phyloP scores from a whole-genome alignment of 2,797 vertebrate species.

The Ambastaia sidthimunki region DNA sequence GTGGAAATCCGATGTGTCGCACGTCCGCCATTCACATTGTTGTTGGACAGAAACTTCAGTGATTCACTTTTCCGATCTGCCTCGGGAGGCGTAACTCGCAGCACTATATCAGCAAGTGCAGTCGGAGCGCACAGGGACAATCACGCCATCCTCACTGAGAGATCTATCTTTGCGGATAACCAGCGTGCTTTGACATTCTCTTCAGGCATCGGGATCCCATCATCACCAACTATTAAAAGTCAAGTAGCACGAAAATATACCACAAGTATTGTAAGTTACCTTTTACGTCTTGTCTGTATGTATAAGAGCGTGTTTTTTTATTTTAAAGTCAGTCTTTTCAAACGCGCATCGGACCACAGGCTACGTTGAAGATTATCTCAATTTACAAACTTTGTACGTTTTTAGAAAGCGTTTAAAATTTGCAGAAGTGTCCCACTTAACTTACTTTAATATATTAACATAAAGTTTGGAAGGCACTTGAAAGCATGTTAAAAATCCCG shows the following conservation, averaged over 20 bases:
- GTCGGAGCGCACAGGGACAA: slow-evolving; percentile 33
- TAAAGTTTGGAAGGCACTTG: not conserved
- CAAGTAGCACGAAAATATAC: not conserved
- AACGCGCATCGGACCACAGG: not conserved
- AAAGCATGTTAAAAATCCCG: slow-evolving; percentile 11
- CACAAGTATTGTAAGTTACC: slow-evolving; percentile 26
- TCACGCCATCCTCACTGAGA: slow-evolving; percentile 26
- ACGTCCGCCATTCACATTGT: slow-evolving; percentile 62
- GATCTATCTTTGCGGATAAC: slow-evolving; percentile 8
- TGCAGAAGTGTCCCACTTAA: not conserved
- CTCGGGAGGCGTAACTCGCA: slow-evolving; percentile 63
- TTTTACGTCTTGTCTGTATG: not conserved
- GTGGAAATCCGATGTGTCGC: slow-evolving; percentile 65
- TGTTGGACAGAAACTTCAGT: slow-evolving; percentile 56
- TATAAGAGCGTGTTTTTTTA: not conserved
- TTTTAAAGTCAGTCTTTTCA: not conserved
- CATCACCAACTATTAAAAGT: not conserved
- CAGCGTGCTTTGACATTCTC: slow-evolving; percentile 3
- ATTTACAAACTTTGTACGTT: not conserved
- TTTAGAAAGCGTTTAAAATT: not conserved
- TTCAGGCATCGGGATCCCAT: not conserved
- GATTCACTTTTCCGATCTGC: slow-evolving; percentile 49
- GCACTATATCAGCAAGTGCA: slow-evolving; percentile 67
- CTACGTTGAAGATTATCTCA: not conserved
- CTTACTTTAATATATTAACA: not conserved